phyloP scores from a whole-genome alignment of 1,140 invertebrate species.

The Mercenaria mercenaria region DNA sequence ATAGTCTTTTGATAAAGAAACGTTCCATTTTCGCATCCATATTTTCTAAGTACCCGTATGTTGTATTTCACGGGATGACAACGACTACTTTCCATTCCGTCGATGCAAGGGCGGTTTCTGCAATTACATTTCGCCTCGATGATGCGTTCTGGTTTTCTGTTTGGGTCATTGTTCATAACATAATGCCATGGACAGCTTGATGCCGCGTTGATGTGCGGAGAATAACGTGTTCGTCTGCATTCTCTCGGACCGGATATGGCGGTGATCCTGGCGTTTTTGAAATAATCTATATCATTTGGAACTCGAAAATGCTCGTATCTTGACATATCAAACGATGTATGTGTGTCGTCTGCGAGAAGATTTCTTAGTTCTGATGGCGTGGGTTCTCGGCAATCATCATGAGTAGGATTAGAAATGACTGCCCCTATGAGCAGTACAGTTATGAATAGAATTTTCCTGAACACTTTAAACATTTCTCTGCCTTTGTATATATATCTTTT shows the following conservation, averaged over 20 bases:
- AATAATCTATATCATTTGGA: constrained; percentile 22
- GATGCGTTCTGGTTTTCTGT: constrained; percentile 16
- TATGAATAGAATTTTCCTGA: no score
- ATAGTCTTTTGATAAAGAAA: background rate
- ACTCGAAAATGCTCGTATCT: background rate
- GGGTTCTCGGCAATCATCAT: background rate
- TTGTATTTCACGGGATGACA: constrained; percentile 34
- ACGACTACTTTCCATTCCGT: background rate
- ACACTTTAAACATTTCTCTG: no score
- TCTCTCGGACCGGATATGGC: background rate
- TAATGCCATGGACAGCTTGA: constrained; percentile 42
- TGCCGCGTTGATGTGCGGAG: background rate
- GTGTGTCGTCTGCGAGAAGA: background rate
- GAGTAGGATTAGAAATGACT: background rate
- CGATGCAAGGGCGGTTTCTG: background rate
- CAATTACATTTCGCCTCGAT: constrained; percentile 47
- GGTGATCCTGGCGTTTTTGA: background rate
- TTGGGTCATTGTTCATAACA: constrained; percentile 26
- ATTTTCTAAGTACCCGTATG: constrained; percentile 25
- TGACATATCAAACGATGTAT: constrained; percentile 15
- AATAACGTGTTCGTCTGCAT: background rate
- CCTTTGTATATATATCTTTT: no score
- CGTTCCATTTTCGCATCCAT: constrained; percentile 37
- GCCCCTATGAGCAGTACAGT: background rate
- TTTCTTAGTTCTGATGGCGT: background rate